Base-by-base conservation (phyloP, 2,888 invertebrate species). In the Meteorus cinctellus region DNA sequence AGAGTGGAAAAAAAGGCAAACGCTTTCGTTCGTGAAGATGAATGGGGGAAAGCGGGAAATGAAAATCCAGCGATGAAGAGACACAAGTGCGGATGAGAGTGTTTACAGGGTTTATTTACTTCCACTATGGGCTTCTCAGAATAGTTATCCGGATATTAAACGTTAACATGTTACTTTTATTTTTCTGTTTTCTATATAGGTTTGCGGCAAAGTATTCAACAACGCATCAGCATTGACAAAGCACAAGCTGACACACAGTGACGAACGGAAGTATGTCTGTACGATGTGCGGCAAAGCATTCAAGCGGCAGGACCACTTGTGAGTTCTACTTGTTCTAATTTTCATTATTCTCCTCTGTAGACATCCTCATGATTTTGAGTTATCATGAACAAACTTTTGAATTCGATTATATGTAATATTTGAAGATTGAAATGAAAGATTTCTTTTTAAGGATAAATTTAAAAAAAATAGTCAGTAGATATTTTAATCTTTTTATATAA, bases 291-390 rank as follows among this genome's bases (percentile, higher is more conserved):
- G 96, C 81, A 98, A 98, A 91, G 98, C 98, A 83, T 98, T 98
- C 93, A 98, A 98, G 92, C 93, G 98, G 90, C 98, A 98, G 91
- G 98, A 98, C 92, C 98, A 98, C 92, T 94, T 98, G 97, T 98
- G 92, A 97, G 97, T 95, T 90, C 74, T 76, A 62, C 68, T 77
- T 8, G 2, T 55, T 55, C 6, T 4, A 8, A 24, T 48, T 48
- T 77, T 70, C 70, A 78, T 77, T 80, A 80, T 29, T 51, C 67
- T 34, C n/a, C 29, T 72, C 24, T 72, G 19, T 77, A 51, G 1
- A 41, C 1, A 12, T 51, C 76, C 70, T 41, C 62, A 63, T 14
- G 14, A 31, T n/a, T 51, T 16, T 60, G 3, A 19, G n/a, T 70
- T 10, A 12, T 34, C 34, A 36, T 31, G 31, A 16, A 29, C 31